phyloP scores from a whole-genome alignment of 2,888 invertebrate species.

The Drosophila rubida region DNA sequence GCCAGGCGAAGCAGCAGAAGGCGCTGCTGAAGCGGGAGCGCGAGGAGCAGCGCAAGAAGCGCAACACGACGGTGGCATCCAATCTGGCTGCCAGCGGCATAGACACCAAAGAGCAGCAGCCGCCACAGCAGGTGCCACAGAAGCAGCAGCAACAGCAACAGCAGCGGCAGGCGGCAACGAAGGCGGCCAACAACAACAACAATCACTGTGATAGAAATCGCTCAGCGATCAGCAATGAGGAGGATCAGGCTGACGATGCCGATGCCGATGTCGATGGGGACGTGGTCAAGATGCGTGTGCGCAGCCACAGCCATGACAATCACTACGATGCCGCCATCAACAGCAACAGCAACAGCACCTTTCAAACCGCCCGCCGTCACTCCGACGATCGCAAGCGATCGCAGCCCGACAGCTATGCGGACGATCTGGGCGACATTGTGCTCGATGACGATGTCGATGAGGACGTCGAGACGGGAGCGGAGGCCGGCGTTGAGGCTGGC shows the following conservation, averaged over 20 bases:
- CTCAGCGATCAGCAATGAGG: slow-evolving; percentile 49
- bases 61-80: slow-evolving; percentile 71
- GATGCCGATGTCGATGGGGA: slow-evolving; percentile 24
- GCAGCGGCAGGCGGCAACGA: neutral
- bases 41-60: slow-evolving; percentile 73
- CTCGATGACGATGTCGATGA: slow-evolving; percentile 29
- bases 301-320: slow-evolving; percentile 69
- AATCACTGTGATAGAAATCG: slow-evolving; percentile 65
- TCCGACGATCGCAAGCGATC: slow-evolving; percentile 37
- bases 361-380: slow-evolving; percentile 27
- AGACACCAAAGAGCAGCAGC: slow-evolving; percentile 46
- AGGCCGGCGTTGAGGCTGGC: slow-evolving; percentile 43
- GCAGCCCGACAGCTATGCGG: neutral
- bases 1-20: slow-evolving; percentile 78
- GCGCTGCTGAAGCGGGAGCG: slow-evolving; percentile 70
- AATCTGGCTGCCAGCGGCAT: slow-evolving; percentile 66
- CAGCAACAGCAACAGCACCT: slow-evolving; percentile 17
- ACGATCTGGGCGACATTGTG: slow-evolving; percentile 20
- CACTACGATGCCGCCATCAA: slow-evolving; percentile 43
- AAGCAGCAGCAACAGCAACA: slow-evolving; percentile 16
- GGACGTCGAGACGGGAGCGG: slow-evolving; percentile 68
- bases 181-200: slow-evolving; percentile 3
- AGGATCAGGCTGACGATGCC: slow-evolving; percentile 10
- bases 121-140: slow-evolving; percentile 13
- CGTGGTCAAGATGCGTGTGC: slow-evolving; percentile 57